phyloP scores from a whole-genome alignment of 1,140 invertebrate species.

The Bombus waltoni region DNA sequence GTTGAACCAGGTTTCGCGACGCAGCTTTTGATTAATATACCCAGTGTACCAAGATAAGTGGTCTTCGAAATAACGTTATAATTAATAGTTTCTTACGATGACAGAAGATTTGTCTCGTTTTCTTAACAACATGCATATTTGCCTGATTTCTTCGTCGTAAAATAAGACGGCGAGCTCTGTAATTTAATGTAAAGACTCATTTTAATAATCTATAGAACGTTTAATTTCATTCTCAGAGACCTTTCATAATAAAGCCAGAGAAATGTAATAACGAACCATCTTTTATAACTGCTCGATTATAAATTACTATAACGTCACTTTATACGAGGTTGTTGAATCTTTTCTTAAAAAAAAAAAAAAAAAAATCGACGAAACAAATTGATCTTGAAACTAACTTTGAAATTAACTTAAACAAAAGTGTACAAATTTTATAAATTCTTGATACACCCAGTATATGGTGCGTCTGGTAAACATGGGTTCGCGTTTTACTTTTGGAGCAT shows the following conservation, averaged over 20 bases:
- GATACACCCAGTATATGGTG: background rate
- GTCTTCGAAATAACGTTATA: background rate
- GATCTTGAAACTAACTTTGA: background rate
- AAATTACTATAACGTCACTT: background rate
- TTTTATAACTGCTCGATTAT: background rate
- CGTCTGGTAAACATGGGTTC: too few species aligned
- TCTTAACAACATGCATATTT: too few species aligned
- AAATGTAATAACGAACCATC: background rate
- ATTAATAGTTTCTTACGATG: background rate
- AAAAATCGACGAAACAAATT: background rate
- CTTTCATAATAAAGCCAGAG: background rate
- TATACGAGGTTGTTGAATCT: background rate
- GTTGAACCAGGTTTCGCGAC: background rate
- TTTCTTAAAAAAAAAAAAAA: background rate
- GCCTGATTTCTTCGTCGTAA: background rate
- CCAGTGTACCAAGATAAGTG: background rate
- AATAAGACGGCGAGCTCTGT: background rate
- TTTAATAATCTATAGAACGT: background rate
- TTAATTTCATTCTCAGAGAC: background rate
- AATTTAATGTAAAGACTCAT: background rate
- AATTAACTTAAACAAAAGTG: background rate
- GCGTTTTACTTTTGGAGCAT: background rate
- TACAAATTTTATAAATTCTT: background rate
- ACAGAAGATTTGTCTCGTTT: background rate
- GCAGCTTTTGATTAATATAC: constrained; percentile 30